Evolutionary conservation across 1,140 invertebrate genomes (phyloP).

Genomic region (Chlorops oryzae): DNA sequence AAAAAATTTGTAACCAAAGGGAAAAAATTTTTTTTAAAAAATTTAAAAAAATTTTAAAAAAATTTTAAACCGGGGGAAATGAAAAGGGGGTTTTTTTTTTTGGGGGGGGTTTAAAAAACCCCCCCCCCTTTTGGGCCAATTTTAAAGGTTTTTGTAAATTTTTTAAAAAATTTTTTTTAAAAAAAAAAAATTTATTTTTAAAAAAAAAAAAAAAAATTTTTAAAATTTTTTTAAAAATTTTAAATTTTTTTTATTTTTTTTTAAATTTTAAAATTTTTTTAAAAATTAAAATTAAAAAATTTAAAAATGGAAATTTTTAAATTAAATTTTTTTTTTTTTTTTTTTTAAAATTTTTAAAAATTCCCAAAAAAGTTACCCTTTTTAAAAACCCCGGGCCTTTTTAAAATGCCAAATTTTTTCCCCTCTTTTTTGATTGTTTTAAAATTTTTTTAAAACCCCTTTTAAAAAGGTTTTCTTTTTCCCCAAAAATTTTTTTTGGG

Average conservation of each 20-base stretch:
- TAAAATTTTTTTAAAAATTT: not conserved
- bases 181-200: not conserved
- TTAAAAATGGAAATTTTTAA: not conserved
- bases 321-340: not conserved
- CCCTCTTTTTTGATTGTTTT: slow-evolving; percentile 2
- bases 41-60: not conserved
- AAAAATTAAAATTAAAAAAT: not conserved
- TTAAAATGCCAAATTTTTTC: not conserved
- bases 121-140: too few species aligned
- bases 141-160: too few species aligned
- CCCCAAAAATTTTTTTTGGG: not conserved
- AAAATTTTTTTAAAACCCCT: not conserved
- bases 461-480: not conserved
- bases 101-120: not conserved
- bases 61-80: not conserved
- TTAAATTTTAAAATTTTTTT: not conserved
- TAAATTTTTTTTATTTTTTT: not conserved
- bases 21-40: not conserved
- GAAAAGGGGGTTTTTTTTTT: not conserved
- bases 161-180: not conserved
- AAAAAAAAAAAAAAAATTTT: not conserved
- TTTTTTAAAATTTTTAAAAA: not conserved
- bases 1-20: not conserved
- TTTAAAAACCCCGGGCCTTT: not conserved
- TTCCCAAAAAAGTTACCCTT: not conserved